Evolutionary conservation across 2,797 vertebrate genomes (phyloP), one percentile per base, ranked within the genome.

Genomic region (Ceryle rudis): DNA sequence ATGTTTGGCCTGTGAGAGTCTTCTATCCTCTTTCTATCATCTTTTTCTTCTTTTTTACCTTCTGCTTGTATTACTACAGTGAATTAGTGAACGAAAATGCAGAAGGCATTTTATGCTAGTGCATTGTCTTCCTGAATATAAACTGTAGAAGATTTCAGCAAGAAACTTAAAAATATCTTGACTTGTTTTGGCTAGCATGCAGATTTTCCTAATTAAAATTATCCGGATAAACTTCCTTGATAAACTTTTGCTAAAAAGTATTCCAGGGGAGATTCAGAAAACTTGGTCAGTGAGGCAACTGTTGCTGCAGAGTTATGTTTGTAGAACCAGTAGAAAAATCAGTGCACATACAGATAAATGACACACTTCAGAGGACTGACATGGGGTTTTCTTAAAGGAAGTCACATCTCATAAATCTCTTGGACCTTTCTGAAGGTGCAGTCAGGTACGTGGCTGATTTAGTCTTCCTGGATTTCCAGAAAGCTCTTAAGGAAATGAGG

Each of bases 391-490:
- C 55, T 33, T 46, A 49, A 77, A 89, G 75, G 79, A 92, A 91
- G 64, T 82, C 44, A 61, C 0, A 1, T 86, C 71, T 95, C 47
- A 31, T 46, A 64, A 94, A 91, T 71, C 21, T 73, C 74, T 82
- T 33, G 31, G 35, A 88, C 51, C 25, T 52, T 71, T 86, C 57
- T 88, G 57, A 83, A 67, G 54, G 28, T 52, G 8, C 33, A 74
- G 39, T 51, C 20, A 74, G 54, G 25, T 78, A 41, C 3, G 0
- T 35, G 37, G 28, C 26, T 87, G 54, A 31, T 67, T 82, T 61
- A 87, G 79, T 70, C 47, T 85, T 77, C 37, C 49, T 54, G 28
- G 8, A 83, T 86, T 90, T 91, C 61, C 79, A 93, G 79, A 41
- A 62, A 67, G 44, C 25, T 91, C 52, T 64, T 60, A 41, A 70